Evolutionary conservation across 2,113 vertebrate species (phyloP), one percentile per base, ranked within the genome.

Genomic region (Macrotis lagotis): DNA sequence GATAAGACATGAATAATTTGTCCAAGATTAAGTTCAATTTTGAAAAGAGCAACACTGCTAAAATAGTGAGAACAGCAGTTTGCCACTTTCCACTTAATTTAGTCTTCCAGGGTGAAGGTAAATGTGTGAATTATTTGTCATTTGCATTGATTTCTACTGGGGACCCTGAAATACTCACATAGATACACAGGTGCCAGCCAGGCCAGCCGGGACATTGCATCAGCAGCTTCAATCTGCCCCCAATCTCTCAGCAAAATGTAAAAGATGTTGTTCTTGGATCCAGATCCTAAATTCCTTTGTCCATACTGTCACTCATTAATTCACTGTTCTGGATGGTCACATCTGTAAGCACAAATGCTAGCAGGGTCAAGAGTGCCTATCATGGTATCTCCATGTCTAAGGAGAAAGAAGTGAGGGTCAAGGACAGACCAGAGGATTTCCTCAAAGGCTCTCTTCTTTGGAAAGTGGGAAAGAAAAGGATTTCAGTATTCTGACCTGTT

Each of bases 211-310:
- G 99, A 99, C 99, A 99, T 99, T 59, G 99, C 99, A 89, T 99
- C 99, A 0, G 99, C 99, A 16, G 99, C 99, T 96, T 99, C 99
- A 49, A 99, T 98, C 98, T 99, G 99, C 1, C 99, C 99, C 99
- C 99, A 99, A 98, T 99, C 99, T 95, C 99, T 98, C 95, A 99
- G 98, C 96, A 99, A 98, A 96, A 99, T 99, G 98, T 99, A 99
- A 98, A 99, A 99, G 94, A 99, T 99, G 96, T 99, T 99, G 96
- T 99, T 99, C 98, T 99, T 99, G 50, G 99, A 99, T 89, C 99
- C 99, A 0, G 99, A 99, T 31, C 99, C 99, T 96, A 99, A 97
- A 0, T 99, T 59, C 99, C 99, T 95, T 99, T 99, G 98, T 99
- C 99, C 99, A 99, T 98, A 94, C 98, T 99, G 51, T 99, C 99